Evolutionary conservation across 2,888 invertebrate genomes (phyloP).

Genomic region (Ichneumon xanthorius): DNA sequence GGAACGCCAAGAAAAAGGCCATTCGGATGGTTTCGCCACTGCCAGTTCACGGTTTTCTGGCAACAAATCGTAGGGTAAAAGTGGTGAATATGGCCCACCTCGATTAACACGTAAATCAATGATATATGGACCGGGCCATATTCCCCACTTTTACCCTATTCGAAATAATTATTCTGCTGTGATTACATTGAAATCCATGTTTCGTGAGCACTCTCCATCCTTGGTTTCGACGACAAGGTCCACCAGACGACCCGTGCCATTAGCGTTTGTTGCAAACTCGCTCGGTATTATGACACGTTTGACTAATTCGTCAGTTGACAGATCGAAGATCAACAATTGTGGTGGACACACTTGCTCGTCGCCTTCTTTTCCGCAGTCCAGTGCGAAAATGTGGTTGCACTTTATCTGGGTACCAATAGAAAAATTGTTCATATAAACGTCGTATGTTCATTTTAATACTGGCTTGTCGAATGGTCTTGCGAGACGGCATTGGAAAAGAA

Average conservation of each 20-base stretch:
- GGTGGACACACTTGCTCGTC: conserved; percentile 88
- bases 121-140: too few relatives aligned
- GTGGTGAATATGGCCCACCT: too few relatives aligned
- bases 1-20: too few relatives aligned
- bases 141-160: too few relatives aligned
- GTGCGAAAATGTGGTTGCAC: conserved; percentile 89
- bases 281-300: conserved; percentile 63
- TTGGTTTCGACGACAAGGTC: conserved; percentile 55
- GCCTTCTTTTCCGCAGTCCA: conserved; percentile 89
- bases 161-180: too few relatives aligned
- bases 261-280: conserved; percentile 43
- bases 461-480: not conserved
- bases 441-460: not conserved
- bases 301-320: conserved; percentile 84
- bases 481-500: not conserved
- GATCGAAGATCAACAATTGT: conserved; percentile 90
- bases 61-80: too few relatives aligned
- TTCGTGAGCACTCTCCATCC: not conserved
- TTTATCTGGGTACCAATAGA: conserved; percentile 80
- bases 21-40: too few relatives aligned
- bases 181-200: too few relatives aligned
- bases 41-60: too few relatives aligned
- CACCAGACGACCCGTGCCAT: conserved; percentile 60
- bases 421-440: not conserved
- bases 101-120: too few relatives aligned